Percentiles rank a stretch among this genome's conserved stretches.
Conservation (phyloP, 2,888 invertebrate species). For the Rhagium mordax region DNA sequence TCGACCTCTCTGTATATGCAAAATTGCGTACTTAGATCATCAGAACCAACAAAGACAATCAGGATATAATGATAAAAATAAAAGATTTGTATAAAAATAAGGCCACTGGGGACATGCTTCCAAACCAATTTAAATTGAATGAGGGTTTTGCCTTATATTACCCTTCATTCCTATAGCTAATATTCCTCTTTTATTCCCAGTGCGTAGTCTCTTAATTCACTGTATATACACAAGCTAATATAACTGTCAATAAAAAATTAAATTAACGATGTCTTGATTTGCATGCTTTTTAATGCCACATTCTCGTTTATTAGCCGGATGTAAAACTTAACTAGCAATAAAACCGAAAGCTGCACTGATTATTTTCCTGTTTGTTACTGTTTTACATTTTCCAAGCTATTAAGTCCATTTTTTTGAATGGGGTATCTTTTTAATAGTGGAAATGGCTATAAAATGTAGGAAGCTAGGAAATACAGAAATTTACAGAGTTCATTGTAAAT, state of each 20-base stretch:
- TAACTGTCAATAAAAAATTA: background rate
- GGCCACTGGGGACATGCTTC: background rate
- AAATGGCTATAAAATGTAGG: background rate
- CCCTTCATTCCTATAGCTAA: background rate
- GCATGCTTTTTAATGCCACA: conserved; percentile 43
- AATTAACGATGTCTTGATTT: conserved; percentile 38
- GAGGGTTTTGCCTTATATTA: background rate
- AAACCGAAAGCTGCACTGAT: conserved; percentile 43
- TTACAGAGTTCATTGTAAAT: no score
- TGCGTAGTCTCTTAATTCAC: conserved; percentile 31
- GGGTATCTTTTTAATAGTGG: background rate
- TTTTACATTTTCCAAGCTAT: conserved; percentile 28
- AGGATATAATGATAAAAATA: no score
- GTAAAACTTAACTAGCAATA: conserved; percentile 45
- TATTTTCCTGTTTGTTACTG: conserved; percentile 43
- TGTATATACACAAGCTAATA: conserved; percentile 11
- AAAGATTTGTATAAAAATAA: no score
- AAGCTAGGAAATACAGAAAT: background rate
- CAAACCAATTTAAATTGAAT: background rate
- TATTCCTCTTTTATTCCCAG: no score
- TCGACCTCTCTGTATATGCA: no score
- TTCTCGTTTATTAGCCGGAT: conserved; percentile 42
- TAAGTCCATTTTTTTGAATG: background rate
- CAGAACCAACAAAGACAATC: no score
- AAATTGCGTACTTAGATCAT: no score